Conservation (phyloP, 2,797 vertebrate species). For the Eospalax fontanierii region DNA sequence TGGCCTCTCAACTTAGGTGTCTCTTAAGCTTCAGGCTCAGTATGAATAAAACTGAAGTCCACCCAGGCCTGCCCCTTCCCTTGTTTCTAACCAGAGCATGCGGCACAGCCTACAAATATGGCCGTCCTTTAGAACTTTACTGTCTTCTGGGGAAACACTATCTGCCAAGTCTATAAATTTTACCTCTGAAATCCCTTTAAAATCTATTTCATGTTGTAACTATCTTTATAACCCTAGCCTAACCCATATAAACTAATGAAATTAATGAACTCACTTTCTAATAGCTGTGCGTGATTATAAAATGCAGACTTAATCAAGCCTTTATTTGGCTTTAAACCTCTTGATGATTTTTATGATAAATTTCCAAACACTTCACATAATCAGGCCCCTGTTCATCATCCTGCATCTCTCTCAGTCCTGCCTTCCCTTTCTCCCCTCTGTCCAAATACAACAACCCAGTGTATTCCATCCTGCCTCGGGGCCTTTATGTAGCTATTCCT, state of each 20-base stretch:
- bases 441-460: constrained; percentile 54
- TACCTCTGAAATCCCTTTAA: neutral
- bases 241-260: neutral
- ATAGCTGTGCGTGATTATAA: neutral
- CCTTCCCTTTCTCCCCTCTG: neutral
- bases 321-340: constrained; percentile 53
- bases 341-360: constrained; percentile 43
- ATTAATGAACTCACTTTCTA: neutral
- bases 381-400: neutral
- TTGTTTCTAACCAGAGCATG: neutral
- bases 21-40: neutral
- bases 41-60: neutral
- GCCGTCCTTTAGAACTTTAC: neutral
- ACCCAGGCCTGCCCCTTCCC: neutral
- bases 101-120: neutral
- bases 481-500: neutral
- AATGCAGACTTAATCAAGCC: constrained; percentile 20
- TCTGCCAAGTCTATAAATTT: neutral
- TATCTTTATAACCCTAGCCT: neutral
- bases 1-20: neutral
- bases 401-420: neutral
- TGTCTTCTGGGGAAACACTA: constrained; percentile 6
- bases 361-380: constrained; percentile 48
- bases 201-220: neutral
- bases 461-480: neutral